Base-by-base conservation (phyloP, 2,797 vertebrate genomes). In the Neostethus bicornis region DNA sequence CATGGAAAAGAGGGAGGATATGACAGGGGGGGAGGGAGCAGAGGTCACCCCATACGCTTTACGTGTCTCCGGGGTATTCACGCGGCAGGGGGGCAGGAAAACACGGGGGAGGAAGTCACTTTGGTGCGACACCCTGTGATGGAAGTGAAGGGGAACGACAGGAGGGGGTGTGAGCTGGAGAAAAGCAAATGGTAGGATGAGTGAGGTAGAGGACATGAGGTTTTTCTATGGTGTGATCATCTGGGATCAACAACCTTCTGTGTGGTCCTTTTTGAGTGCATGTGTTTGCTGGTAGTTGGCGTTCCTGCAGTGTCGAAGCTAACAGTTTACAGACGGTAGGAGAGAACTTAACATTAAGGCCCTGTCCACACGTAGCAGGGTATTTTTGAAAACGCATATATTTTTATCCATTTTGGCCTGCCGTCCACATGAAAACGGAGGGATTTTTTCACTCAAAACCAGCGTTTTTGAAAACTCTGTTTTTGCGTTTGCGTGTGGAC, bases 251-350 rank as follows among this genome's bases (percentile, higher is more conserved):
- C 73, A 45, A 8, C 81, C 45, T 44, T 56, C 59, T 85, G 80
- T 85, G 73, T 83, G 81, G 84, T 84, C 77, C 63, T 52, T 13
- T 78, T 68, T 74, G 41, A 44, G 48, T 51, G 38, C 39, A 42
- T 53, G 41, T 51, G 41, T 51, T 31, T 44, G 50, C 38, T 32
- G 17, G 49, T 43, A 9, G 48, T 49, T 59, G 34, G 17, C 23
- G 14, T 67, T 48, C 2, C 5, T 29, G 11, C 20, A 37, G 41
- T 24, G 28, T 26, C 28, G 31, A 35, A 51, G 25, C 41, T 54
- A 46, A 24, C 14, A 44, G n/a, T 44, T 20, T 28, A n/a, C 26
- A 10, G 41, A 54, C 17, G 13, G 9, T 21, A 16, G 32, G 25
- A 37, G 45, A 23, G 23, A 24, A 64, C 29, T 37, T 42, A 0